Conservation (phyloP, 1,140 invertebrate genomes). For the Bombyx mandarina region DNA sequence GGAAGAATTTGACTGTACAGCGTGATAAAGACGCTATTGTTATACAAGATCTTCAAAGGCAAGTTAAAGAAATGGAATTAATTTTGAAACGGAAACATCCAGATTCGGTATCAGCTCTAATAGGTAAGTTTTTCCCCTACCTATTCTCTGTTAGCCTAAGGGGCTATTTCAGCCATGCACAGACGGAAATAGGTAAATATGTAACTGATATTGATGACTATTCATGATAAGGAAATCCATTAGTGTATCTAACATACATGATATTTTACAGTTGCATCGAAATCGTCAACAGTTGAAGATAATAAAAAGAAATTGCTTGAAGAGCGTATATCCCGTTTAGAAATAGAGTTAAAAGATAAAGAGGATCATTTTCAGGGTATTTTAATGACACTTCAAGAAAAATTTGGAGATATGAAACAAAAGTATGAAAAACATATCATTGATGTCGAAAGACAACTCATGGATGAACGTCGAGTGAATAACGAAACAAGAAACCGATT, state of each 20-base stretch:
- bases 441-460: constrained; percentile 78
- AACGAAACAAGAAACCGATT: constrained; percentile 71
- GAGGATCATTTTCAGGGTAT: constrained; percentile 79
- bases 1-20: constrained; percentile 75
- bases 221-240: not conserved
- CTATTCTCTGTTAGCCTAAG: no score
- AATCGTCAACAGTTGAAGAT: constrained; percentile 72
- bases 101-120: constrained; percentile 82
- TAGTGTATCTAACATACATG: not conserved
- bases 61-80: constrained; percentile 85
- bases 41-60: constrained; percentile 82
- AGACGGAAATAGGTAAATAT: no score
- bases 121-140: constrained; percentile 55
- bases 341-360: constrained; percentile 77
- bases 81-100: constrained; percentile 84
- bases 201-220: no score
- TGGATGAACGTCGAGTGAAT: constrained; percentile 73
- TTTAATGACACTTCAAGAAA: constrained; percentile 78
- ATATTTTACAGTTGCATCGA: constrained; percentile 60
- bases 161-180: no score
- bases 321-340: constrained; percentile 77
- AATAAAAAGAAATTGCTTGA: constrained; percentile 77
- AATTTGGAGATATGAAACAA: constrained; percentile 80
- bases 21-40: constrained; percentile 78
- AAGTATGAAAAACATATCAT: constrained; percentile 82